phyloP scores from a whole-genome alignment of 2,797 vertebrate species.

The Ibycter americanus region DNA sequence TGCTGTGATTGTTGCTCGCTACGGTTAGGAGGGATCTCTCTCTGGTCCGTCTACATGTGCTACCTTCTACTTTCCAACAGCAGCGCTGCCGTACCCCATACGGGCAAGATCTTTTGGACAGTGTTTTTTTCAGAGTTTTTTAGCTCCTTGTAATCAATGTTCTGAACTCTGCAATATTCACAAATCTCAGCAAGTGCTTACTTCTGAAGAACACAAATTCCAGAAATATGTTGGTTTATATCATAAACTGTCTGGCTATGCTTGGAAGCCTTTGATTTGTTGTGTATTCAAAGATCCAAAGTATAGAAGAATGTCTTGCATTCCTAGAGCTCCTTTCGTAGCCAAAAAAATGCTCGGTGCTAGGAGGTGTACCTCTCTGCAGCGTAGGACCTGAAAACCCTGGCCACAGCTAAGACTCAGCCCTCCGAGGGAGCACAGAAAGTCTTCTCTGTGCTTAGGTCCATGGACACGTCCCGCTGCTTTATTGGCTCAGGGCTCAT shows the following conservation, averaged over 20 bases:
- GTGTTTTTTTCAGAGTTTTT: background rate
- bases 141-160: background rate
- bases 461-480: background rate
- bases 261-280: background rate
- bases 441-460: background rate
- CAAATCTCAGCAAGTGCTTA: background rate
- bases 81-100: background rate
- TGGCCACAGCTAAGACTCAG: background rate
- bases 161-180: background rate
- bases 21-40: background rate
- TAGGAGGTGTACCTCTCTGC: background rate
- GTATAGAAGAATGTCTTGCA: background rate
- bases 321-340: background rate
- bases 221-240: background rate
- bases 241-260: background rate
- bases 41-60: background rate
- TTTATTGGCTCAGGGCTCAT: background rate
- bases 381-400: background rate
- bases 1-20: background rate
- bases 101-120: background rate
- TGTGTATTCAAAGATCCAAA: background rate
- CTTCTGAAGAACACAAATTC: background rate
- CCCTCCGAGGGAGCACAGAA: background rate
- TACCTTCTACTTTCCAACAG: background rate
- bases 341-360: background rate